Evolutionary conservation across 1,140 invertebrate genomes (phyloP), one percentile per base, ranked within the genome.

Genomic region (Pantala flavescens): DNA sequence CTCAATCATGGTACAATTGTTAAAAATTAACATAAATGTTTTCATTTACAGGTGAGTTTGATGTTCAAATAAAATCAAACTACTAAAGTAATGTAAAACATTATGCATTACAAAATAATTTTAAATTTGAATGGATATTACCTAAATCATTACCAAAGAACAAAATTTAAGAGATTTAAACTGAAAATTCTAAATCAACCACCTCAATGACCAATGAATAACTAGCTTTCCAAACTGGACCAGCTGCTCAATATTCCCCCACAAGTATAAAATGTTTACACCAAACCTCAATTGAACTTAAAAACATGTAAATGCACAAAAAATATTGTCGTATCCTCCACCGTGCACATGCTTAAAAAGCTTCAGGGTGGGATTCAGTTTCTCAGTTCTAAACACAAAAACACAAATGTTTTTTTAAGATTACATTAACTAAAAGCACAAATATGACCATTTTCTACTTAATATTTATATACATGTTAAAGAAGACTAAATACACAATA

Each of bases 291-390:
- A 63, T 63, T 63, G 49, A 63, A 63, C 49, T 63, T 63, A 63
- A 63, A 63, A 63, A 63, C 49, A 63, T 63, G 49, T 63, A 63
- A 63, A 63, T 63, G 49, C 49, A 63, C 49, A 63, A 63, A 63
- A 63, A 63, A 63, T 63, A 63, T 63, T 63, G 49, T 63, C 49
- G n/a, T 63, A 63, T 16, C 49, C n/a, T 63, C 49, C 49, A 63
- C 49, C 49, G n/a, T 63, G 49, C 14, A 21, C 49, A 63, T 63
- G 49, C 49, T 63, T 63, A 63, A 63, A 63, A 63, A 63, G 49
- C 49, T 63, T 21, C n/a, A 19, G n/a, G 14, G 49, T 63, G 49
- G 49, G 49, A 19, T 63, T 63, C 49, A 63, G 49, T 63, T 63
- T 63, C 49, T 63, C 49, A 63, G 49, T 63, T 63, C 49, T 63